Conservation (phyloP, 2,888 invertebrate species). For the Andrena minutula region DNA sequence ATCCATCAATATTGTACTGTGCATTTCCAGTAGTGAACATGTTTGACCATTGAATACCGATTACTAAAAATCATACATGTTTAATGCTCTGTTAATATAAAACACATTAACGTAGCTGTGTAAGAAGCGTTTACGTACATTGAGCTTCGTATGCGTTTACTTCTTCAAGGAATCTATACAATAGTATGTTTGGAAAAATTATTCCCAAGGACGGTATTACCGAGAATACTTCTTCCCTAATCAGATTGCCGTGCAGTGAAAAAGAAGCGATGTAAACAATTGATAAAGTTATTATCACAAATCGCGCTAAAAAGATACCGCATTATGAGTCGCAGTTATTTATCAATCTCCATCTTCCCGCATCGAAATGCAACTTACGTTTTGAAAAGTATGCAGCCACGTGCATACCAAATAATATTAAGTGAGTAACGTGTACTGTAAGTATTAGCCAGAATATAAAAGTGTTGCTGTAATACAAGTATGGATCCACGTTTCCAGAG, state of each 20-base stretch:
- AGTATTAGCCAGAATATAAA: conserved; percentile 81
- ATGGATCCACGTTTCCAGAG: conserved; percentile 76
- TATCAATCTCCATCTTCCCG: neutral
- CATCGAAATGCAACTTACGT: conserved; percentile 74
- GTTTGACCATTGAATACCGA: conserved; percentile 85
- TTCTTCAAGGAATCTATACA: conserved; percentile 78
- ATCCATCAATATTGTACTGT: conserved; percentile 71
- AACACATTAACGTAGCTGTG: neutral
- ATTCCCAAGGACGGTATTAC: conserved; percentile 77
- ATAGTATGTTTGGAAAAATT: conserved; percentile 79
- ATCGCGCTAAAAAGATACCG: conserved; percentile 56
- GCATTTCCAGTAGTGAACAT: conserved; percentile 80
- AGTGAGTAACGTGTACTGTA: conserved; percentile 77
- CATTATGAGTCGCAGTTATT: conserved; percentile 16
- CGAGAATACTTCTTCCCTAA: conserved; percentile 58
- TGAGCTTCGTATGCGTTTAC: conserved; percentile 79
- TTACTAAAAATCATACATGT: conserved; percentile 78
- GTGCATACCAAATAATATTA: conserved; percentile 81
- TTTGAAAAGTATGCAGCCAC: conserved; percentile 81
- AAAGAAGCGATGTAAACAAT: conserved; percentile 56
- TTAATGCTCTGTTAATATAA: neutral
- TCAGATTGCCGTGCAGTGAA: conserved; percentile 54
- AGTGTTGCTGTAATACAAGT: conserved; percentile 79
- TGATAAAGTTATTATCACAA: conserved; percentile 50
- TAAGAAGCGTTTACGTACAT: conserved; percentile 71